A percentile compares a stretch with the other conserved stretches of the same genome.
Evolutionary conservation across 2,797 vertebrate genomes (phyloP).

Genomic region (Microchirus variegatus): DNA sequence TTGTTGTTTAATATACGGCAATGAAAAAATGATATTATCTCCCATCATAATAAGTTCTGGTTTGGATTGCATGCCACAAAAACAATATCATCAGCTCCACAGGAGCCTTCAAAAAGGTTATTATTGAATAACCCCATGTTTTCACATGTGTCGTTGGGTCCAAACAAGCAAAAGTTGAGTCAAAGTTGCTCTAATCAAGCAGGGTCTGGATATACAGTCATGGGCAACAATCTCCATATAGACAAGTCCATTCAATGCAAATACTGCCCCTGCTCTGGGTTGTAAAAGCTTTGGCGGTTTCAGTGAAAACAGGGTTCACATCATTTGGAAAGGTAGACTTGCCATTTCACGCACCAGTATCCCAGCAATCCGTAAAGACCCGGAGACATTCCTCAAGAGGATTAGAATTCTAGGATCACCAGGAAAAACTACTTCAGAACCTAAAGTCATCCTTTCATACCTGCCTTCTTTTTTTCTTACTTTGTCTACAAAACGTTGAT

Average conservation of each 20-base stretch:
- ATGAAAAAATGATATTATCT: too few species aligned
- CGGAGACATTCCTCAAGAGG: slow-evolving; percentile 80
- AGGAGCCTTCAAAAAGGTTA: neutral
- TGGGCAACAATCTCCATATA: slow-evolving; percentile 49
- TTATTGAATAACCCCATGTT: neutral
- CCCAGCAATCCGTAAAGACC: slow-evolving; percentile 82
- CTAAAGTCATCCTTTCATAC: slow-evolving; percentile 67
- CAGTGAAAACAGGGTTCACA: slow-evolving; percentile 75
- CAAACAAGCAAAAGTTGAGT: neutral
- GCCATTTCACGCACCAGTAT: slow-evolving; percentile 86
- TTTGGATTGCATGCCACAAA: neutral
- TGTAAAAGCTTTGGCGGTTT: slow-evolving; percentile 75
- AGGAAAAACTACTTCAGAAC: slow-evolving; percentile 67
- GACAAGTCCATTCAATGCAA: slow-evolving; percentile 76
- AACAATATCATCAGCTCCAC: neutral
- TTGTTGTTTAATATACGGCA: too few species aligned
- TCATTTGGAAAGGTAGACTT: slow-evolving; percentile 84
- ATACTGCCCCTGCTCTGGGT: slow-evolving; percentile 73
- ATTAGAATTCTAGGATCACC: slow-evolving; percentile 82
- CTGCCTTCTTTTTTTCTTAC: slow-evolving; percentile 49
- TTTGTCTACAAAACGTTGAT: slow-evolving; percentile 13
- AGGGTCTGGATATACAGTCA: slow-evolving; percentile 39
- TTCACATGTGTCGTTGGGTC: slow-evolving; percentile 6
- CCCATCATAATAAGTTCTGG: too few species aligned
- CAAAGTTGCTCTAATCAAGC: slow-evolving; percentile 40